Evolutionary conservation across 1,140 invertebrate genomes (phyloP), one percentile per base, ranked within the genome.

Genomic region (Diploscapter pachys): DNA sequence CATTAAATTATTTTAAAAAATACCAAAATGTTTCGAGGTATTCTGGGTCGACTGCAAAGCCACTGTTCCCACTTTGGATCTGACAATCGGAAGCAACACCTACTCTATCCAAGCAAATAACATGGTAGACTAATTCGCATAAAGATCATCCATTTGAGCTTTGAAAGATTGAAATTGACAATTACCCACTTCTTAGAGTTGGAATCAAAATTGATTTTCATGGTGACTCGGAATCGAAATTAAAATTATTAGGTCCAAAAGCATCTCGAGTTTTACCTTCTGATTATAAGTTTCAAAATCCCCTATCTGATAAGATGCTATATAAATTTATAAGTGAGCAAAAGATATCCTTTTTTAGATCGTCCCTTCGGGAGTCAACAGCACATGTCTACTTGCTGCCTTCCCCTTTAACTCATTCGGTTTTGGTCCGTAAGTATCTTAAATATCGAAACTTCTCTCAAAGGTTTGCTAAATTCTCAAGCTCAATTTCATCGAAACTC

Each of bases 401-500:
- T 71, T 71, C 67, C 67, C 67, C 57, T 76, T 72, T 64, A 71
- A 70, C 62, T 63, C 61, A 51, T 63, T 63, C 62, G 77, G 77
- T 13, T 78, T 78, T 51, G 77, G 77, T 61, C 78, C 78, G 56
- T 31, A 31, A 31, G 31, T 31, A 31, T 31, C 31, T 31, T 31
- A 31, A 31, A 31, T 31, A 31, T 31, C 31, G 31, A 31, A 31
- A 31, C 31, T 31, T 31, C 31, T 31, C 31, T 31, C 31, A 31
- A 31, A 31, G 31, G 31, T 31, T 31, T 31, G 31, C 31, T 31
- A 31, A 31, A 31, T 31, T 1, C 31, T 31, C 31, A 31, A 31
- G 31, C 31, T 31, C 31, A 31, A 31, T 31, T 31, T 31, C 1
- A 31, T 31, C 31, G 31, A 31, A 31, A 31, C 31, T 31, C 31